A percentile compares a stretch with the other conserved stretches of the same genome.
Evolutionary conservation across 2,797 vertebrate genomes (phyloP).

Genomic region (Schizopygopsis pylzovi): DNA sequence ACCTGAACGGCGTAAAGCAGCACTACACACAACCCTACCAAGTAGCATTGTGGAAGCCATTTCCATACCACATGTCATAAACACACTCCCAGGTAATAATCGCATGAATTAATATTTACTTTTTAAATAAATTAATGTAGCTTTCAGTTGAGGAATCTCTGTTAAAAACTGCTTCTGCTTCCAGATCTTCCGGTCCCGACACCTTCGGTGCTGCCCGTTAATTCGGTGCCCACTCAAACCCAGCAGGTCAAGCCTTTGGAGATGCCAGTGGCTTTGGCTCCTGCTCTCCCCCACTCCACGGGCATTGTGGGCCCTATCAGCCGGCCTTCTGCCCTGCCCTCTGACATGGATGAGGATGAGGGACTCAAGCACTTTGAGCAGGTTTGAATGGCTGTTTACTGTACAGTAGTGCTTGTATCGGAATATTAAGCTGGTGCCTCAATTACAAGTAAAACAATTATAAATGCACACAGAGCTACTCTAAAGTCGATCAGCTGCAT

Average conservation of each 20-base stretch:
- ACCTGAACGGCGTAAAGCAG: conserved; percentile 71
- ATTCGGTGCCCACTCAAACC: conserved; percentile 72
- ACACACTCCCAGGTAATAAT: conserved; percentile 69
- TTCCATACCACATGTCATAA: conserved; percentile 69
- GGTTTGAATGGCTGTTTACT: conserved; percentile 70
- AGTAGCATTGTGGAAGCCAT: conserved; percentile 74
- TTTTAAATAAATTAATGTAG: neutral
- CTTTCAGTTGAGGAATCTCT: neutral
- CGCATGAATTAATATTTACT: neutral
- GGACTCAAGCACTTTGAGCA: conserved; percentile 97
- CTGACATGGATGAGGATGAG: conserved; percentile 94
- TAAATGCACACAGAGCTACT: neutral
- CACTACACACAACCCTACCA: conserved; percentile 69
- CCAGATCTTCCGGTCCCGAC: conserved; percentile 78
- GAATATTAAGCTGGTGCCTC: neutral
- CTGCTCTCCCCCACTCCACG: conserved; percentile 77
- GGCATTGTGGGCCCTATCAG: conserved; percentile 78
- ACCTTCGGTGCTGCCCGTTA: conserved; percentile 77
- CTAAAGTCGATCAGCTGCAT: neutral
- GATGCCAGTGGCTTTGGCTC: conserved; percentile 76
- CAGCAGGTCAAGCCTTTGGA: conserved; percentile 74
- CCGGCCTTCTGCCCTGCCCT: conserved; percentile 75
- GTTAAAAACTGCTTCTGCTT: conserved; percentile 2
- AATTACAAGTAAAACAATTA: neutral
- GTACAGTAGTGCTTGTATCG: no score